phyloP scores from a whole-genome alignment of 2,888 invertebrate species.

The Metellina segmentata region DNA sequence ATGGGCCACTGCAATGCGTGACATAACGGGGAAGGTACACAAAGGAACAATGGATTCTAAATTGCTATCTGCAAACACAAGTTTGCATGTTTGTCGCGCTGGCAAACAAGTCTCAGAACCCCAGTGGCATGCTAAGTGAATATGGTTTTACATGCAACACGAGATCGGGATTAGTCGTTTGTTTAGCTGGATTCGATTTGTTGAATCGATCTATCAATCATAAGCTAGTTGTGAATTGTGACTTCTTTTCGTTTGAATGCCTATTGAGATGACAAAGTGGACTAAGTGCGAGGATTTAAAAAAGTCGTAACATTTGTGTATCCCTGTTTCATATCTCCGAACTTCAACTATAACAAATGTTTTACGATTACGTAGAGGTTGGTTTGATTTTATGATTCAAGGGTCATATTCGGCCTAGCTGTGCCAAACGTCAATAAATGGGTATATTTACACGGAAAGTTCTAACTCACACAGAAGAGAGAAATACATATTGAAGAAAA shows the following conservation, averaged over 20 bases:
- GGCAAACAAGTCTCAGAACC: conserved; percentile 40
- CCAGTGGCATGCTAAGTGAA: conserved; percentile 62
- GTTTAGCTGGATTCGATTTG: conserved; percentile 34
- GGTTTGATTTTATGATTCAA: no score
- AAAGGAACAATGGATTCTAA: conserved; percentile 69
- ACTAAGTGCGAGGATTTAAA: no score
- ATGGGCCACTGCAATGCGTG: conserved; percentile 8
- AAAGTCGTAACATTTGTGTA: no score
- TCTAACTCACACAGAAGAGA: no score
- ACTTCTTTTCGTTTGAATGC: not conserved
- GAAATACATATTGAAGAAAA: no score
- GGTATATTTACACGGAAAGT: no score
- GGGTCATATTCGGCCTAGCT: no score
- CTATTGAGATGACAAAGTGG: no score
- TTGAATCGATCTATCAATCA: conserved; percentile 25
- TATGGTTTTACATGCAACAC: conserved; percentile 33
- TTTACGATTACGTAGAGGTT: no score
- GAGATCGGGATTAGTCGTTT: conserved; percentile 57
- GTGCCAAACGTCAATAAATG: no score
- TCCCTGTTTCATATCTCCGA: no score
- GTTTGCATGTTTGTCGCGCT: conserved; percentile 65
- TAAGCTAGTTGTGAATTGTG: not conserved
- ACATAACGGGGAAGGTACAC: conserved; percentile 34
- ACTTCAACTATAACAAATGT: no score
- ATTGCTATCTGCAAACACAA: conserved; percentile 52